Base-by-base conservation (phyloP, 2,888 invertebrate genomes). In the Clostera curtula region DNA sequence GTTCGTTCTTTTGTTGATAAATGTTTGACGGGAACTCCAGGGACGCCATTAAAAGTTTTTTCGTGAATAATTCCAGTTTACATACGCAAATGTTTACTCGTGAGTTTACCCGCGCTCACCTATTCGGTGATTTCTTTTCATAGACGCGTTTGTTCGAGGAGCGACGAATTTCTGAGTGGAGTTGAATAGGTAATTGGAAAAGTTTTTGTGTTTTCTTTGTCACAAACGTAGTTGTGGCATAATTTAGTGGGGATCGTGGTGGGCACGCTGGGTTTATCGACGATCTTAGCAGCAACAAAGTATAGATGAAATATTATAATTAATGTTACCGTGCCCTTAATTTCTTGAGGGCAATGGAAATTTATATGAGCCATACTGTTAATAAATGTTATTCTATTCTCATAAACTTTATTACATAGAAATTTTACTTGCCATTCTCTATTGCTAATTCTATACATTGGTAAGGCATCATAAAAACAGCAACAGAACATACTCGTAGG, bases 21-120 rank as follows among this genome's bases (percentile, higher is more conserved):
- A 82, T 82, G 82, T 82, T 83, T 83, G 82, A 80, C 83, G 80
- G 79, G 69, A 82, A 77, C 83, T 80, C 79, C 71, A 69, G 80
- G 79, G 83, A 83, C 82, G 82, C 83, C 83, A 83, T 83, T 83
- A 83, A 82, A 82, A 83, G 82, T 83, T 83, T 82, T 82, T 83
- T 80, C 80, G 80, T 77, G 80, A 82, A 79, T 80, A 79, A 82
- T 80, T 82, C 69, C 76, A 82, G 82, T 82, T 82, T 82, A 80
- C 83, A 82, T 80, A 80, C 80, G 79, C 79, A 79, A 83, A 82
- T 82, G 76, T 83, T 83, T 80, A 82, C 79, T 77, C 57, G 68
- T 69, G 74, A 79, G 75, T 80, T 79, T 76, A 71, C 73, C 67
- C 61, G 64, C 71, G 63, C 73, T 76, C 75, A 82, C 80, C 82